These are phyloP conservation scores for Leuctra nigra DNA, from an alignment of 2,888 invertebrate species.

Conservation along the genomic window DNA sequence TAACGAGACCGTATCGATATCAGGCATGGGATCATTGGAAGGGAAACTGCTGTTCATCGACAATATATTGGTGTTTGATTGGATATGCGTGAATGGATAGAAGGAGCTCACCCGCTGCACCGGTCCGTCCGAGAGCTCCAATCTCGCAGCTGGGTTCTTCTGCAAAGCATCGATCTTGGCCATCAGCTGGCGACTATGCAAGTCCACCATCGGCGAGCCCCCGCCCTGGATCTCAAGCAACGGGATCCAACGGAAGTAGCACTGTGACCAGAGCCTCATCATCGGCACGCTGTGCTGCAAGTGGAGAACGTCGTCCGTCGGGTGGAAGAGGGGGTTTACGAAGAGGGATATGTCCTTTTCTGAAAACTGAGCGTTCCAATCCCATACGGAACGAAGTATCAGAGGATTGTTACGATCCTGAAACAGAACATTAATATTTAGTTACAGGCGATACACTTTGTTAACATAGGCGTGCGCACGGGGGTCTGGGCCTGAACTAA, in stretches of 20 bases:
- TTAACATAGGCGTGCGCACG: too few species aligned
- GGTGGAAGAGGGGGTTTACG: slow-evolving; percentile 68
- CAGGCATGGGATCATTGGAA: slow-evolving; percentile 33
- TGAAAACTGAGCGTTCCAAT: slow-evolving; percentile 82
- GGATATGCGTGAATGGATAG: slow-evolving; percentile 42
- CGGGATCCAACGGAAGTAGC: slow-evolving; percentile 85
- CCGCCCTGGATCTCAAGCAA: slow-evolving; percentile 70
- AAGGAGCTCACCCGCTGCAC: slow-evolving; percentile 37
- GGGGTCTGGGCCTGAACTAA: too few species aligned
- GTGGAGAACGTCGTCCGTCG: slow-evolving; percentile 28
- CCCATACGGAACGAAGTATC: slow-evolving; percentile 74
- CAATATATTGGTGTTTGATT: not conserved
- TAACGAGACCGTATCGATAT: slow-evolving; percentile 64
- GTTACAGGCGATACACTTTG: too few species aligned
- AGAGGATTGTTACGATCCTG: slow-evolving; percentile 47
- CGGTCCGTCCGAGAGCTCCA: slow-evolving; percentile 33
- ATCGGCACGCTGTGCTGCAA: slow-evolving; percentile 33
- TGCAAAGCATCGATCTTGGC: slow-evolving; percentile 36
- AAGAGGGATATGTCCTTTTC: slow-evolving; percentile 62
- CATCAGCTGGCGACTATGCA: slow-evolving; percentile 39
- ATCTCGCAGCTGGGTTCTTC: not conserved
- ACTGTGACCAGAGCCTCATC: slow-evolving; percentile 46
- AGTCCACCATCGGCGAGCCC: slow-evolving; percentile 36
- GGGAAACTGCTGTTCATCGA: slow-evolving; percentile 5
- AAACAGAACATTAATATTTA: too few species aligned